A percentile compares a stretch with the other conserved stretches of the same genome.
Evolutionary conservation across 37 sponge, comb jelly and placozoan genomes (phyloP).

Genomic region (Dysidea cf. avara): DNA sequence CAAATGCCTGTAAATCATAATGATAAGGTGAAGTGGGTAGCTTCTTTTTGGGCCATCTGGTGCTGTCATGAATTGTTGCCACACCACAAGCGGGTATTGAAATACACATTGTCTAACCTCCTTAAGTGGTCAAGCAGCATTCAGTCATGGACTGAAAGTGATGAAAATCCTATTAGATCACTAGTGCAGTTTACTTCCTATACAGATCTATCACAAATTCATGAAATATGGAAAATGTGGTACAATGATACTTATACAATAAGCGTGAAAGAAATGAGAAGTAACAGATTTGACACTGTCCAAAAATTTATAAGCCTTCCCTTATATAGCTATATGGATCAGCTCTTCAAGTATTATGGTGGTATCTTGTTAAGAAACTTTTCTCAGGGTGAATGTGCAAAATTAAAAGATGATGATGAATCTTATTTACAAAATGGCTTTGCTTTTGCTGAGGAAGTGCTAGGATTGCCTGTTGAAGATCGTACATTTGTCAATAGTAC

Average conservation of each 20-base stretch:
- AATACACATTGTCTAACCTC: constrained; percentile 3
- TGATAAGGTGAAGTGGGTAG: too few species aligned
- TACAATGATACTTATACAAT: background rate
- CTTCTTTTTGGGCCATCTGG: too few species aligned
- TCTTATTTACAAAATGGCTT: background rate
- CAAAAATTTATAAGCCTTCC: too few species aligned
- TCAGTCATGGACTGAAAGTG: constrained; percentile 3
- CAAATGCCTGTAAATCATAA: too few species aligned
- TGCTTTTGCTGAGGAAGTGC: constrained; percentile 29
- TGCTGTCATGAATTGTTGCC: too few species aligned
- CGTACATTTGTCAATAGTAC: constrained; percentile 20
- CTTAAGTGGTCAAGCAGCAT: background rate
- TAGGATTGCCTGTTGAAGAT: background rate
- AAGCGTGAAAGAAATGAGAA: too few species aligned
- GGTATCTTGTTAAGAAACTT: too few species aligned
- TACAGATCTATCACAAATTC: background rate
- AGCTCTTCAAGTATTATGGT: too few species aligned
- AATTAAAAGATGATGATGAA: too few species aligned
- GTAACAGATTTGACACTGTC: too few species aligned
- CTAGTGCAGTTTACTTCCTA: constrained; percentile 17
- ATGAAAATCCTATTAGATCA: background rate
- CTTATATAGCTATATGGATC: too few species aligned
- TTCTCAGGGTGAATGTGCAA: too few species aligned
- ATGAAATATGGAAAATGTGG: constrained; percentile 37
- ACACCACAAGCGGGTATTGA: constrained; percentile 1